Conservation (phyloP, 2,113 vertebrate genomes). For the Barnardius zonarius region DNA sequence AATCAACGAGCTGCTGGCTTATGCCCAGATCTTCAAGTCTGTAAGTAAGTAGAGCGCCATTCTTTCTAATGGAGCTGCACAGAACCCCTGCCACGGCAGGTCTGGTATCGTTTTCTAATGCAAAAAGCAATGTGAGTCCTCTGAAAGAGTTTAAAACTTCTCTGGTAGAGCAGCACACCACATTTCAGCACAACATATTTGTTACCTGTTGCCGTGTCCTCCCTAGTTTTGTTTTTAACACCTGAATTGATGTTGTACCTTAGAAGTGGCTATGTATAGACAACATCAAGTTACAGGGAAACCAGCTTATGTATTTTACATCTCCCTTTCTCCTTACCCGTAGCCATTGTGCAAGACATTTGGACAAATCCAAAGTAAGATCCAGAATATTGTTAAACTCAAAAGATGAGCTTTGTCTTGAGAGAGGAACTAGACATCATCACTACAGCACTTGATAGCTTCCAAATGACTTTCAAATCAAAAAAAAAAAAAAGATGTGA, state of each 20-base stretch:
- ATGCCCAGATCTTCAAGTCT: background rate
- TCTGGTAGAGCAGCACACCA: background rate
- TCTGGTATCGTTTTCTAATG: background rate
- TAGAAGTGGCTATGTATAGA: background rate
- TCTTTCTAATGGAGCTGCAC: background rate
- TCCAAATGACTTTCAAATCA: background rate
- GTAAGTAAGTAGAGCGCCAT: background rate
- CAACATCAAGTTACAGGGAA: background rate
- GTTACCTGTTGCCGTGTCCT: background rate
- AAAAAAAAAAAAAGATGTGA: background rate
- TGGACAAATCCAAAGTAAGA: background rate
- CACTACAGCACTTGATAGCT: background rate
- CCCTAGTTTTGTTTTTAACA: background rate
- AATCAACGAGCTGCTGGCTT: constrained; percentile 6
- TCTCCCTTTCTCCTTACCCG: background rate
- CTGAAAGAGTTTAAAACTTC: background rate
- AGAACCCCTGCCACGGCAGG: background rate
- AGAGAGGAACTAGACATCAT: background rate
- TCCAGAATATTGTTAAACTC: background rate
- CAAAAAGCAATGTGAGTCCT: background rate
- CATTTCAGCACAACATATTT: background rate
- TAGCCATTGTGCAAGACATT: background rate
- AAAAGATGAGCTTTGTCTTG: background rate
- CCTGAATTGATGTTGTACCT: background rate
- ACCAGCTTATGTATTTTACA: fast-evolving